Base-by-base conservation (phyloP, 2,113 vertebrate genomes). In the Triplophysa siluroides region DNA sequence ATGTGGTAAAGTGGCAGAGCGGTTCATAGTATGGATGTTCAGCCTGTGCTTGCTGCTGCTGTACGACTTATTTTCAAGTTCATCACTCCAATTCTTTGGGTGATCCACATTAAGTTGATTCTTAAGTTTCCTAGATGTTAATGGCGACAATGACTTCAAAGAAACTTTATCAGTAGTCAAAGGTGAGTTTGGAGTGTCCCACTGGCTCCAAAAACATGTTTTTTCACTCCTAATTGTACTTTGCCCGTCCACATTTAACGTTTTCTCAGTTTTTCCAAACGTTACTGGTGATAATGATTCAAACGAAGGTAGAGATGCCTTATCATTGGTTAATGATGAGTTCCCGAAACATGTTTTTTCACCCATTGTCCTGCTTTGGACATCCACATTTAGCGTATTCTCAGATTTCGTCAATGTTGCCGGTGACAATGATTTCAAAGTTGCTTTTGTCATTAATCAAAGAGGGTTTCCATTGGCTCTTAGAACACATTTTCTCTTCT, bases 41-140 rank as follows among this genome's bases (percentile, higher is more conserved):
- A 41, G 67, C 29, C 38, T 78, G 52, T 62, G 58, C 10, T 82
- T 68, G 76, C 79, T 90, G 52, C 72, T 80, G 73, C 33, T 68
- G n/a, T 74, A 71, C n/a, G 72, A 64, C 52, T 54, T 80, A 14
- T 73, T 87, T 81, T 76, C 62, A 38, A 26, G 66, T 71, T 77
- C 71, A 76, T 85, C 77, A 16, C 10, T 21, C 41, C 61, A 16
- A 38, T 21, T 73, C 61, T 75, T 70, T 58, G 58, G 54, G 2
- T 69, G 26, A 11, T 45, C 60, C 33, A 43, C 61, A 68, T 75
- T 60, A 33, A 54, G n/a, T 2, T 1, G 45, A 50, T 33, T 61
- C 2, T 76, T 47, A 21, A 14, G 19, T 65, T 70, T 66, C 10
- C 19, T 56, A 73, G 8, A 29, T 16, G 9, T 67, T 56, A 61